Base-by-base conservation (phyloP, 2,797 vertebrate species). In the Staurois parvus region DNA sequence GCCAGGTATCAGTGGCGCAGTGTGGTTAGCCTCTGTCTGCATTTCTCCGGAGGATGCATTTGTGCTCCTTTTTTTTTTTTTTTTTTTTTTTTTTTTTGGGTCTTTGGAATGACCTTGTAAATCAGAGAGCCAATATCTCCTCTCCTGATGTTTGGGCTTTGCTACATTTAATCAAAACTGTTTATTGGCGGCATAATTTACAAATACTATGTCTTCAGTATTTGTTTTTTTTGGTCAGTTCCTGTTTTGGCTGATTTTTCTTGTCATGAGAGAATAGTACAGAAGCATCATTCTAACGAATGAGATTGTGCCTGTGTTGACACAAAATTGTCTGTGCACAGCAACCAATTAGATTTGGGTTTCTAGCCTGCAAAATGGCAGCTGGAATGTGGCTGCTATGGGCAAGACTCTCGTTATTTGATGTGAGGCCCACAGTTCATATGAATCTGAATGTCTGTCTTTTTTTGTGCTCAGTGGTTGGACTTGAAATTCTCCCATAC, bases 11-110 rank as follows among this genome's bases (percentile, higher is more conserved):
- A 29, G 76, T 86, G 80, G 80, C 74, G 85, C 68, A 66, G 74
- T 79, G 80, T 86, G 85, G 85, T 83, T 83, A 78, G 52, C 29
- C n/a, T 86, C 67, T 81, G 74, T 86, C 79, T 86, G 80, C 85
- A 78, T 68, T 72, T 72, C 73, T 85, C 66, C 52, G 21, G 40
- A 56, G 76, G 76, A 76, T 79, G 79, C 29, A 13, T 32, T 42
- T 59, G 34, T n/a, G 73, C 79, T 26, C 28, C 66, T 37, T 37
- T 37, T n/a, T n/a, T n/a, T n/a, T n/a, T n/a, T n/a, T 34, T 34
- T 34, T 34, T 34, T 34, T 34, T 34, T 34, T 34, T 34, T 34
- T 28, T 34, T 64, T 52, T 77, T 79, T 6, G 76, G 67, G 69
- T 69, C 34, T 48, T 77, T 77, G 34, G 26, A 66, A 72, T 30